phyloP scores from a whole-genome alignment of 2,888 invertebrate genomes.

The Ochropacha duplaris region DNA sequence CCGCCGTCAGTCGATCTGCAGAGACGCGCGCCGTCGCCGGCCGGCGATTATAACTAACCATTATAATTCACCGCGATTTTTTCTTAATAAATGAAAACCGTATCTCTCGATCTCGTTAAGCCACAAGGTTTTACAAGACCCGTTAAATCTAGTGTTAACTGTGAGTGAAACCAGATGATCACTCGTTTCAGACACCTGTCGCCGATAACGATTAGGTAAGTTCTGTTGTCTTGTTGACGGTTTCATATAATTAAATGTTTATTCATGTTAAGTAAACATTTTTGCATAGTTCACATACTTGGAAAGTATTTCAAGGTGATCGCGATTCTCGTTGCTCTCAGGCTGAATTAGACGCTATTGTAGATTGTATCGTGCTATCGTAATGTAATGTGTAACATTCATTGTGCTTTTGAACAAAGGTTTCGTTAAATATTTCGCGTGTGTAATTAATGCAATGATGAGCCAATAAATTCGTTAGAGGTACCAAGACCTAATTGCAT shows the following conservation, averaged over 20 bases:
- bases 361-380: conserved; percentile 26
- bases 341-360: conserved; percentile 35
- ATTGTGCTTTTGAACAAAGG: not conserved
- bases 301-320: conserved; percentile 82
- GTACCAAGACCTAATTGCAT: not conserved
- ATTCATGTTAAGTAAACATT: conserved; percentile 68
- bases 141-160: not conserved
- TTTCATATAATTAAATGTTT: conserved; percentile 54
- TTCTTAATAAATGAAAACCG: not conserved
- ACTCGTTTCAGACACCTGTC: conserved; percentile 13
- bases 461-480: not conserved
- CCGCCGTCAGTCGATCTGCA: conserved; percentile 71
- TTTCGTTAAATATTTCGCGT: conserved; percentile 3
- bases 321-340: conserved; percentile 60
- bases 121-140: not conserved
- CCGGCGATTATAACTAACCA: conserved; percentile 23
- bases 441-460: conserved; percentile 6
- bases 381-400: no score
- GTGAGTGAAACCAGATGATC: not conserved
- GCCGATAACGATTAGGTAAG: conserved; percentile 53
- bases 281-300: conserved; percentile 75
- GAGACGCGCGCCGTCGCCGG: conserved; percentile 62
- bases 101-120: not conserved
- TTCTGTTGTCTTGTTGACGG: conserved; percentile 33
- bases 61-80: not conserved